Conservation (phyloP, 2,113 vertebrate species). For the Archilochus colubris region DNA sequence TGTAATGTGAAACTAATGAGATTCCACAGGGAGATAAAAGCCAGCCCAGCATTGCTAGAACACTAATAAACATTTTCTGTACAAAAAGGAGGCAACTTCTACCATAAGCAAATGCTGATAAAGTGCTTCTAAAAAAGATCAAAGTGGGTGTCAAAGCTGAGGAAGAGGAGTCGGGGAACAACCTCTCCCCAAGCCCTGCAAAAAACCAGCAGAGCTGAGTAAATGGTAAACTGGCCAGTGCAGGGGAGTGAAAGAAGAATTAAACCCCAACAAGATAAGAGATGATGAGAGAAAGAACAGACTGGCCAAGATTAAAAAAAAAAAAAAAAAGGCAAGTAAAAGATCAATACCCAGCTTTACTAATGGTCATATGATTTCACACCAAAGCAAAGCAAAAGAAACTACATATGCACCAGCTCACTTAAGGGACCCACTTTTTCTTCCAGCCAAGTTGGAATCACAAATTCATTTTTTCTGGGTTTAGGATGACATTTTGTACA, state of each 20-base stretch:
- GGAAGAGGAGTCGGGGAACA: not conserved
- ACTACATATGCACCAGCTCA: not conserved
- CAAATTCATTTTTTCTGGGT: not conserved
- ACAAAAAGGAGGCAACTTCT: not conserved
- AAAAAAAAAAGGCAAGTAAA: not conserved
- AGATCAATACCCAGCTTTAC: not conserved
- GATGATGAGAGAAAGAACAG: not conserved
- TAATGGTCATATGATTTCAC: not conserved
- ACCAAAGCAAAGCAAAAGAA: constrained; percentile 16
- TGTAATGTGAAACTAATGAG: constrained; percentile 81
- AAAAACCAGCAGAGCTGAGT: not conserved
- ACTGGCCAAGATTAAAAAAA: not conserved
- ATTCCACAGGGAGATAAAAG: constrained; percentile 76
- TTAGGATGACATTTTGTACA: not conserved
- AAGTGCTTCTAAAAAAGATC: constrained; percentile 18
- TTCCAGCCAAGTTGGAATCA: not conserved
- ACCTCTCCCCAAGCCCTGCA: not conserved
- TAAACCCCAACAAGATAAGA: not conserved
- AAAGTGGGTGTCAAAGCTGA: constrained; percentile 15
- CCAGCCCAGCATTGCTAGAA: constrained; percentile 46
- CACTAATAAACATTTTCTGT: constrained; percentile 60
- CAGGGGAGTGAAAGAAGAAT: not conserved
- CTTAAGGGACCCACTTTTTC: not conserved
- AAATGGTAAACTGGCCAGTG: not conserved
- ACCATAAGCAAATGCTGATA: not conserved